phyloP scores from a whole-genome alignment of 2,888 invertebrate genomes.

The Tridacna crocea region DNA sequence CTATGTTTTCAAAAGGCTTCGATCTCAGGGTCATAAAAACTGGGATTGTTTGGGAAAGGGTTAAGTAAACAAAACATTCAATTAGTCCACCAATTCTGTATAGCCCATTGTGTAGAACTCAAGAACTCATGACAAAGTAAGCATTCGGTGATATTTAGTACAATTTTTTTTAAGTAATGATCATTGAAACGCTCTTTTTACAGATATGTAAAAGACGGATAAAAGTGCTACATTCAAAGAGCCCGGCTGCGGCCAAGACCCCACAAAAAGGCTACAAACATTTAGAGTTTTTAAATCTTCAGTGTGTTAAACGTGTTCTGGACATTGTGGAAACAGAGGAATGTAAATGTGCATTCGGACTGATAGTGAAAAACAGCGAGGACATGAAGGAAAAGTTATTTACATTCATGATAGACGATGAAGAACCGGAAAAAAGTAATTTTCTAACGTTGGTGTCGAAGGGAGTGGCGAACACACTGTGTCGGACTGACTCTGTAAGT shows the following conservation, averaged over 20 bases:
- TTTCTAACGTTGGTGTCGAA: constrained; percentile 94
- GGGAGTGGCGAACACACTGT: constrained; percentile 96
- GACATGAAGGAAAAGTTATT: constrained; percentile 94
- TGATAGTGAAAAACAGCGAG: constrained; percentile 93
- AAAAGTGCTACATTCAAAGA: constrained; percentile 84
- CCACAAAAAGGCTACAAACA: constrained; percentile 93
- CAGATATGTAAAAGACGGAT: constrained; percentile 87
- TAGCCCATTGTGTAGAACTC: no score
- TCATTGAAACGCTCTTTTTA: no score
- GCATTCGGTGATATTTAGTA: no score
- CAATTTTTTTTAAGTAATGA: no score
- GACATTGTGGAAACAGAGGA: constrained; percentile 95
- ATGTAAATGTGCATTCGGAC: constrained; percentile 95
- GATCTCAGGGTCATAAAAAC: no score
- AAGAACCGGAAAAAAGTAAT: constrained; percentile 87
- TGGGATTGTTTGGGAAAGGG: no score
- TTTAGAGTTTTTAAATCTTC: constrained; percentile 94
- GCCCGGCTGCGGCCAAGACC: constrained; percentile 86
- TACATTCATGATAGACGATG: constrained; percentile 93
- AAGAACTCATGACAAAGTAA: no score
- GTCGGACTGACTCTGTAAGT: constrained; percentile 95
- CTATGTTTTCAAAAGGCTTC: no score
- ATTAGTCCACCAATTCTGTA: no score
- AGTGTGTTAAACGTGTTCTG: constrained; percentile 94
- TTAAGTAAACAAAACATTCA: no score